phyloP scores from a whole-genome alignment of 64 coral and sea anemone genomes.

The Astreopora myriophthalma region DNA sequence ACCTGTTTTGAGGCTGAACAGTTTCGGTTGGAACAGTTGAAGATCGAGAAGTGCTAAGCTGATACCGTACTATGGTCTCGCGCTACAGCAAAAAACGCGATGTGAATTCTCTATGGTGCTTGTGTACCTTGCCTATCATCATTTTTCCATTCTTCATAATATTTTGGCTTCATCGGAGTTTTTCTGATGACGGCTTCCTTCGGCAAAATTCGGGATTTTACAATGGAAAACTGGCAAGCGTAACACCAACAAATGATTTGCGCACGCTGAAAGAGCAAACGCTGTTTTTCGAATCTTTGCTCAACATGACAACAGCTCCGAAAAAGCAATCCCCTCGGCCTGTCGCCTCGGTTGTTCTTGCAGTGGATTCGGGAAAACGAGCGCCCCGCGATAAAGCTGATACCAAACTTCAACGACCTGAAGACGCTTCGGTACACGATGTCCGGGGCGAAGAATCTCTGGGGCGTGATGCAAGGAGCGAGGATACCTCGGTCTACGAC shows the following conservation, averaged over 20 bases:
- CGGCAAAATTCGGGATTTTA: slow-evolving; percentile 1
- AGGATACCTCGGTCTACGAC: not conserved
- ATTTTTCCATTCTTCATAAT: slow-evolving; percentile 9
- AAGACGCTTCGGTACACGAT: not conserved
- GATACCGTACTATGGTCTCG: not conserved
- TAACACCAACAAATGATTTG: not conserved
- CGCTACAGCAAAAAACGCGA: slow-evolving; percentile 14
- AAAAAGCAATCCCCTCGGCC: not conserved
- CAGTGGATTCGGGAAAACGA: not conserved
- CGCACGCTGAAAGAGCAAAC: slow-evolving; percentile 11
- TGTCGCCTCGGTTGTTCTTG: not conserved
- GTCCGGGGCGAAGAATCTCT: not conserved
- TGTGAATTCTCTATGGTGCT: not conserved
- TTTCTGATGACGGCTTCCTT: slow-evolving; percentile 22
- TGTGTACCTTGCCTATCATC: not conserved
- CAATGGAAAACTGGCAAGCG: not conserved
- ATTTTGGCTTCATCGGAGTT: slow-evolving; percentile 34
- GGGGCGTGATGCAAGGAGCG: not conserved
- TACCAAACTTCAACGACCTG: not conserved
- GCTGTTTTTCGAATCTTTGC: slow-evolving; percentile 32
- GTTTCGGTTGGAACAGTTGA: not conserved
- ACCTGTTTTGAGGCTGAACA: not conserved
- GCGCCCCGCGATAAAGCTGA: not conserved
- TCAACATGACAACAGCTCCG: slow-evolving; percentile 26
- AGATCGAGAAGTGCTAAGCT: not conserved